Evolutionary conservation across 2,113 vertebrate genomes (phyloP), one percentile per base, ranked within the genome.

Genomic region (Gracilinanus agilis): DNA sequence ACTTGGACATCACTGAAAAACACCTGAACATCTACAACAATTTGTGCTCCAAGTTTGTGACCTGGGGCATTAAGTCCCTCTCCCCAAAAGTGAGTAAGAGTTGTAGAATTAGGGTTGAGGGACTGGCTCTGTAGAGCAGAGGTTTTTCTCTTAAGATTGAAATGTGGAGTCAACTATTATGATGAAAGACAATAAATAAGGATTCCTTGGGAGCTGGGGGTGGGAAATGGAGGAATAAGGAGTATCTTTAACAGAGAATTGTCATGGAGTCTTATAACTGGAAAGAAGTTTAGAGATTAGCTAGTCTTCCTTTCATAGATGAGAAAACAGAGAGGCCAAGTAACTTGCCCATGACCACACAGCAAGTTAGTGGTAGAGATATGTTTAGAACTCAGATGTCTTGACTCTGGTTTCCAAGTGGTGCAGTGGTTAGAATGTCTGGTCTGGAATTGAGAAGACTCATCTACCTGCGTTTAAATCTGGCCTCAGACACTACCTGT

Each of bases 91-190:
- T 0, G 8, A 21, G 0, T 10, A 6, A 13, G 53, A 55, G 61
- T 24, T 1, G 7, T 3, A 5, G 0, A 4, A 34, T 3, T 0
- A 0, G 10, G 1, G 23, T 21, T 44, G 8, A 9, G 89, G 24
- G 49, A 6, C 13, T 13, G 7, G 16, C 19, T 83, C 6, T 19
- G 13, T 75, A n/a, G 61, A 75, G 16, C 11, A 12, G 23, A 55
- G 40, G 55, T 40, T 55, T 89, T n/a, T 40, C n/a, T 83, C n/a
- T 83, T 83, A 40, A 83, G 55, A 16, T 9, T 53, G 44, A 7
- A 4, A 0, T 0, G 0, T 3, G 40, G 25, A 34, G 16, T 89
- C 54, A 56, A 12, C 10, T 29, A 12, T 3, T 16, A 58, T 40
- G 54, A 44, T 67, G 13, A 44, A 27, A 55, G 90, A 24, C 12